Evolutionary conservation across 2,113 vertebrate species (phyloP), one percentile per base, ranked within the genome.

Genomic region (Rousettus leschenaultii): DNA sequence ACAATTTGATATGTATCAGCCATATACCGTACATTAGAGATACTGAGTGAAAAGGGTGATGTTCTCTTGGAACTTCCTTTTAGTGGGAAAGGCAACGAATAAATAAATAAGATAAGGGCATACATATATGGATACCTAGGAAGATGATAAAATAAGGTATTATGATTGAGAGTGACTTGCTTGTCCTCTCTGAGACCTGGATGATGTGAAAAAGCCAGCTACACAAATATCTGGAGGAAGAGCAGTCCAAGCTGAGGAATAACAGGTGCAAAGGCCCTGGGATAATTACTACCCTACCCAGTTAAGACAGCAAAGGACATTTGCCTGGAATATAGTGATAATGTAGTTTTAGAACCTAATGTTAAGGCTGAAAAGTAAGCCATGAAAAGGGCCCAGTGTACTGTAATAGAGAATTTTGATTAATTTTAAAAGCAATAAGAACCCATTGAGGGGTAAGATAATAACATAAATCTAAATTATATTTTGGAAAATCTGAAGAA

Each of bases 81-180:
- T 86, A 74, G 26, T 68, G 26, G 2, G n/a, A 65, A 61, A 84
- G 22, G n/a, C 21, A 94, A 94, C 35, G 48, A 28, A 26, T 40
- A 75, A 86, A 86, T 45, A 85, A 86, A 51, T 0, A 95, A 71
- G 51, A 65, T 84, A 65, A 65, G 18, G 45, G 16, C 15, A 55
- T 21, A 26, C 15, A 55, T 21, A 26, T 43, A 24, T 3, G 86
- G 55, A 86, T 35, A 66, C 15, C 8, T 84, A 51, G 21, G 30
- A 89, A 89, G 45, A 82, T 78, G 22, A 91, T 73, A 93, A 96
- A 85, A 89, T 71, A 70, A 80, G 19, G n/a, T 22, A 38, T 40
- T 78, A n/a, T 55, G 18, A 65, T 26, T 65, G 6, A 83, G 15
- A 85, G 65, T 61, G 55, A 74, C 22, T 78, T 38, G 0, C 38